Percentiles rank a stretch among this genome's conserved stretches.
Conservation (phyloP, 2,888 invertebrate genomes). For the Meandrusa payeni region DNA sequence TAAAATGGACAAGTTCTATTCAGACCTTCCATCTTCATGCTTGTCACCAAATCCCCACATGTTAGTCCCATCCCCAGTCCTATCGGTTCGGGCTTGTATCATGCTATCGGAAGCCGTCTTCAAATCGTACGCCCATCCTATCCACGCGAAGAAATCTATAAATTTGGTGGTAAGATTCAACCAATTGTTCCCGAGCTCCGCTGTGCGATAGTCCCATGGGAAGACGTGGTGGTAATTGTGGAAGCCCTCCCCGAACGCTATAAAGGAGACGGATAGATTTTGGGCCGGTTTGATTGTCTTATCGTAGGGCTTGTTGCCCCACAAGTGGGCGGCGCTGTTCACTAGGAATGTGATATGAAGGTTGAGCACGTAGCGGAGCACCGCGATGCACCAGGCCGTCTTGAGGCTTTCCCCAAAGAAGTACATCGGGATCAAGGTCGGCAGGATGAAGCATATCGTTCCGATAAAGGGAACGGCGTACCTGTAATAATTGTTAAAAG, state of each 20-base stretch:
- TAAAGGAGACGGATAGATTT: slow-evolving; percentile 35
- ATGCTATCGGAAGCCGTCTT: slow-evolving; percentile 38
- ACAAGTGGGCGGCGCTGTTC: slow-evolving; percentile 83
- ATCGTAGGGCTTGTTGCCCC: slow-evolving; percentile 70
- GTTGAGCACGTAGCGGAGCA: slow-evolving; percentile 76
- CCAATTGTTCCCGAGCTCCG: slow-evolving; percentile 42
- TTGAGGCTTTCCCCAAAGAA: slow-evolving; percentile 77
- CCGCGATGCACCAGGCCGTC: slow-evolving; percentile 52
- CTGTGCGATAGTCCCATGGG: slow-evolving; percentile 49
- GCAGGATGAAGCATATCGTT: slow-evolving; percentile 70
- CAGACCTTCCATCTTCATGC: background rate
- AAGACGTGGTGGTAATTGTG: slow-evolving; percentile 55
- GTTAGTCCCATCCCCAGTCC: slow-evolving; percentile 42
- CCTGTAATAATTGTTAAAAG: slow-evolving; percentile 51
- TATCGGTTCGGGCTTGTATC: slow-evolving; percentile 30
- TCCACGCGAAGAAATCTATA: slow-evolving; percentile 46
- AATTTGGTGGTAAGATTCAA: slow-evolving; percentile 41
- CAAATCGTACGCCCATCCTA: slow-evolving; percentile 58
- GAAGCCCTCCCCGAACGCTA: slow-evolving; percentile 48
- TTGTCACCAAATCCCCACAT: slow-evolving; percentile 31
- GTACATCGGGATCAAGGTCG: slow-evolving; percentile 67
- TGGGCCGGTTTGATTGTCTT: slow-evolving; percentile 40
- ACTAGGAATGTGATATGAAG: slow-evolving; percentile 69
- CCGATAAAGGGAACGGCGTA: slow-evolving; percentile 83
- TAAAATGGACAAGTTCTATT: background rate